Conservation (phyloP, 1,140 invertebrate genomes). For the Holotrichia oblita region DNA sequence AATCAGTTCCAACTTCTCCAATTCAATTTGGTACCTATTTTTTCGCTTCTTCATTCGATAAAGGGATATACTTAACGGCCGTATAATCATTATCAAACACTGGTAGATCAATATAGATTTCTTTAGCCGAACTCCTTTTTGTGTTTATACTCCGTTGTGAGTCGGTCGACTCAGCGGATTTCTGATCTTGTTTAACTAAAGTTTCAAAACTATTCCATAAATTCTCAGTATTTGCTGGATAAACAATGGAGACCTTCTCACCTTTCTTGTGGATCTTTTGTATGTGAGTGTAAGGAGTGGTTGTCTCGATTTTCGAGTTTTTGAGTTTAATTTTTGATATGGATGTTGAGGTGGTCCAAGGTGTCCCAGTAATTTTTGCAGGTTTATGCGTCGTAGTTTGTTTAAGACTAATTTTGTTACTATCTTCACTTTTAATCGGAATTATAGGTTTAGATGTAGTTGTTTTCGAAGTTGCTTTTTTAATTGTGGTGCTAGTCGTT, state of each 20-base stretch:
- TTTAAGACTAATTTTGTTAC: background rate
- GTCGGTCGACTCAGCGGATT: background rate
- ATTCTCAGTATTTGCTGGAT: constrained; percentile 26
- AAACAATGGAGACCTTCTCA: constrained; percentile 40
- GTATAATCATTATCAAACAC: constrained; percentile 54
- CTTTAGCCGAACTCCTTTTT: constrained; percentile 7
- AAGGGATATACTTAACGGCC: constrained; percentile 57
- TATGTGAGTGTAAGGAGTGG: constrained; percentile 50
- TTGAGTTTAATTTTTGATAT: background rate
- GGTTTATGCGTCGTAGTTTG: background rate
- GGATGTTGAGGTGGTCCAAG: background rate
- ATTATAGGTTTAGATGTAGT: background rate
- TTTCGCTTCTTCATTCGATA: constrained; percentile 39
- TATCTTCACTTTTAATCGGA: background rate
- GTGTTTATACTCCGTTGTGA: constrained; percentile 26
- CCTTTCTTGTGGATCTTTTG: constrained; percentile 54
- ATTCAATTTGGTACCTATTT: background rate
- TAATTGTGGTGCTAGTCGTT: background rate
- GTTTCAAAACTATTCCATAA: constrained; percentile 24
- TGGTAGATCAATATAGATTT: constrained; percentile 58
- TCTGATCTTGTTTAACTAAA: background rate
- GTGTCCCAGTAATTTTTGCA: background rate
- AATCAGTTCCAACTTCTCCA: background rate
- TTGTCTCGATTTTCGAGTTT: background rate
- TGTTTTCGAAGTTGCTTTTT: background rate